Base-by-base conservation (phyloP, 2,797 vertebrate species). In the Paratrypauchen microcephalus region DNA sequence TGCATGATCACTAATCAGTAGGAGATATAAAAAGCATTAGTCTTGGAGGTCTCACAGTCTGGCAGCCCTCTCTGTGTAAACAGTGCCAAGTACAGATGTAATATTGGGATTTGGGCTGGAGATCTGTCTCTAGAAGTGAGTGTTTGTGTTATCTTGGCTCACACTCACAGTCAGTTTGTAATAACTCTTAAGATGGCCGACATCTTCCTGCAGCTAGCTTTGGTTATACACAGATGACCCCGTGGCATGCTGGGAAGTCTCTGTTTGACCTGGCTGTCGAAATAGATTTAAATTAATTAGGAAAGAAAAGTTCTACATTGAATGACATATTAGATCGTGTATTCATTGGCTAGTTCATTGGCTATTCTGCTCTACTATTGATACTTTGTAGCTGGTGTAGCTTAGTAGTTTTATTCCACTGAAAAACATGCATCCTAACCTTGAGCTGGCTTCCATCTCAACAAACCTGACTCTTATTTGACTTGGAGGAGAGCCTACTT, bases 71-170 rank as follows among this genome's bases (percentile, higher is more conserved):
- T 9, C 41, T 16, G 32, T 13, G 62, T 18, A 28, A 64, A 48
- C 1, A 18, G 6, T 4, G 62, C 62, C 41, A 64, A 64, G 62
- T 26, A 23, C 39, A 48, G 62, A 64, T 18, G 2, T 4, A 64
- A 64, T 64, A 26, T 26, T 26, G 39, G 36, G 21, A 47, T 47
- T 18, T 26, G 48, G 62, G 62, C 62, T 18, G 39, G 4, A 2
- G 62, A 23, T 50, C 50, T 60, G 66, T 80, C 70, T 65, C 59
- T n/a, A 72, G 16, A 64, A 73, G 69, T 69, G 64, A 78, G 70
- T 66, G 66, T 54, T 64, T 81, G 81, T 74, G 68, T 74, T 75
- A 50, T 68, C 71, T 70, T 84, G 81, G 85, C 86, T 80, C 67
- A 32, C 57, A 26, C 67, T 80, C 73, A 80, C 57, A 72, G 47